These are phyloP conservation scores for Choristoneura rosaceana DNA, from an alignment of 2,888 invertebrate genomes.

Conservation along the genomic window DNA sequence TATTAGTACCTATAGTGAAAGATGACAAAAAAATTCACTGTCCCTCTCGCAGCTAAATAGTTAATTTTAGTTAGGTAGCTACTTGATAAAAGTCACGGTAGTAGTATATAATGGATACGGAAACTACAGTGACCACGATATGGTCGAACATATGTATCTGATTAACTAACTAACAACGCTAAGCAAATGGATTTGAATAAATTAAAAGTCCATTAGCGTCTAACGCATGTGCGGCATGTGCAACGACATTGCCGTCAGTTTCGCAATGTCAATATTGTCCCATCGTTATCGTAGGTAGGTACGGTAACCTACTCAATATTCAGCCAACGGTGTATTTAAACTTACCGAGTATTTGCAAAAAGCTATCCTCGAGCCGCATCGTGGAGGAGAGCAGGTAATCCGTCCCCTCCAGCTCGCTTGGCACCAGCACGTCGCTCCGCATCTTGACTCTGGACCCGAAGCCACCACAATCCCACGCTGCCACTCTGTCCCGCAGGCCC, in stretches of 20 bases:
- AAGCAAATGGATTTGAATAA: slow-evolving; percentile 6
- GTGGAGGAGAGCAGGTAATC: slow-evolving; percentile 87
- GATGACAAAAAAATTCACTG: too few species aligned
- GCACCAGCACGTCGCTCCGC: slow-evolving; percentile 81
- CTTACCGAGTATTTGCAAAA: slow-evolving; percentile 87
- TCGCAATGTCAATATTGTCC: slow-evolving; percentile 34
- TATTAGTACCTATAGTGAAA: too few species aligned
- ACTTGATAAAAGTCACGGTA: too few species aligned
- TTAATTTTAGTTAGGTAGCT: too few species aligned
- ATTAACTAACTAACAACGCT: background rate
- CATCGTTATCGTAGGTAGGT: background rate
- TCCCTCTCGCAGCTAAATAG: too few species aligned
- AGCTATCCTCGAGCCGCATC: slow-evolving; percentile 86
- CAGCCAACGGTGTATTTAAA: slow-evolving; percentile 44
- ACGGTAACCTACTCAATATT: background rate
- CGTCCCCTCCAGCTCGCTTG: slow-evolving; percentile 86
- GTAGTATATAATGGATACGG: too few species aligned
- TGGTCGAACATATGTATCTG: too few species aligned
- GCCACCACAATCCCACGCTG: slow-evolving; percentile 57
- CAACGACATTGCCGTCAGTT: background rate
- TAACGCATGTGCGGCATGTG: slow-evolving; percentile 23
- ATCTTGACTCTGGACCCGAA: slow-evolving; percentile 66
- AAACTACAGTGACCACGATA: too few species aligned
- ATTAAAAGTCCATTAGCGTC: slow-evolving; percentile 25
- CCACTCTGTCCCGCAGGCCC: slow-evolving; percentile 34